Percentiles rank a stretch among this genome's conserved stretches.
Evolutionary conservation across 1,140 invertebrate species (phyloP).

Genomic region (Drosophila bifasciata): DNA sequence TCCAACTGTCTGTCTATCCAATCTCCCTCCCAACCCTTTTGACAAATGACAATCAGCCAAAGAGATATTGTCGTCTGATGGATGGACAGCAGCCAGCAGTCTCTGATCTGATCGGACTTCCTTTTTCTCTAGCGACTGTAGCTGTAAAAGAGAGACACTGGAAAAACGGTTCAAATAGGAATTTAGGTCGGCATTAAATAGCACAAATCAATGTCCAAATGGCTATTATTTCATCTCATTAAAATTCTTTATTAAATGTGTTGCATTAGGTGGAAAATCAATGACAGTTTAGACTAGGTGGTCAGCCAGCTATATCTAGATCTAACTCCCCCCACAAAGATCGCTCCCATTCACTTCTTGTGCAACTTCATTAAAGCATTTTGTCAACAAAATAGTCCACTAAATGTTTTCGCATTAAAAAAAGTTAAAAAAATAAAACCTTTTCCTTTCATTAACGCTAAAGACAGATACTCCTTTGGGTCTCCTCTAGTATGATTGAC

Average conservation of each 20-base stretch:
- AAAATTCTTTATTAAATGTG: slow-evolving; percentile 31
- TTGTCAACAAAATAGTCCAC: neutral
- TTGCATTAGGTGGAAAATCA: slow-evolving; percentile 10
- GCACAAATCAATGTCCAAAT: slow-evolving; percentile 39
- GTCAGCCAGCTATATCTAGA: too few species aligned
- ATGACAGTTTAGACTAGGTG: neutral
- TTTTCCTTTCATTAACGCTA: slow-evolving; percentile 37
- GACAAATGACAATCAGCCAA: slow-evolving; percentile 66
- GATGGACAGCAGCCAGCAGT: too few species aligned
- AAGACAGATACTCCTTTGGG: slow-evolving; percentile 1
- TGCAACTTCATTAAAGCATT: too few species aligned
- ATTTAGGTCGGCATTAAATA: slow-evolving; percentile 54
- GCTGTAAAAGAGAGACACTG: slow-evolving; percentile 14
- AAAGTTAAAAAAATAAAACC: slow-evolving; percentile 9
- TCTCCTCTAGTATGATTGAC: slow-evolving; percentile 65
- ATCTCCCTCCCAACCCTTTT: slow-evolving; percentile 44
- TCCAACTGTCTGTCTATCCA: neutral
- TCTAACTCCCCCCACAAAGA: too few species aligned
- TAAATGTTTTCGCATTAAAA: slow-evolving; percentile 9
- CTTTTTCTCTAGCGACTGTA: slow-evolving; percentile 29
- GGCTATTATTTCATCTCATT: slow-evolving; percentile 24
- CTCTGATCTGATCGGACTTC: slow-evolving; percentile 51
- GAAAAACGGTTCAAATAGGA: slow-evolving; percentile 39
- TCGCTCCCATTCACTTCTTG: too few species aligned
- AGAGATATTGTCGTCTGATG: slow-evolving; percentile 49